Evolutionary conservation across 1,140 invertebrate genomes (phyloP), one percentile per base, ranked within the genome.

Genomic region (Papilio polyxenes): DNA sequence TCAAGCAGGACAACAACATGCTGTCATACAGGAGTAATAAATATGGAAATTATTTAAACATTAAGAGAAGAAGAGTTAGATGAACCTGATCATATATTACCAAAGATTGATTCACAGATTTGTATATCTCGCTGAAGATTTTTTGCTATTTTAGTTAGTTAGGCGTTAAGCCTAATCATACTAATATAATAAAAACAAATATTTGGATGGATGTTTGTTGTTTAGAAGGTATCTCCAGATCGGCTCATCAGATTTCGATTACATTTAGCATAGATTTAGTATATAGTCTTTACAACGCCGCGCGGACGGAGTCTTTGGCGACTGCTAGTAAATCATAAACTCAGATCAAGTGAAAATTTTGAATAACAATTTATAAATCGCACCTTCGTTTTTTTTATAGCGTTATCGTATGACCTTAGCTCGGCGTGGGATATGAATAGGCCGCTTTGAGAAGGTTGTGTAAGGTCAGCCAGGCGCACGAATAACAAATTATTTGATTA

Each of bases 381-480:
- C 31, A 31, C 23, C 65, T 37, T 72, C 4, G 62, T 48, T 10
- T 20, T 75, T 75, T 49, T 48, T 75, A 49, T 13, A 75, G 17
- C 17, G n/a, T 13, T 53, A 51, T 77, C 75, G 44, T 15, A 77
- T 53, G 75, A 53, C 75, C 75, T 49, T 51, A 77, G 75, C 11
- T 6, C 23, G 5, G 49, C 75, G 82, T 69, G 51, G 65, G 83
- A 85, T 44, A 87, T 84, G 87, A 86, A 87, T 83, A 87, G 88
- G 81, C 83, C 85, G 89, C 89, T 82, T 86, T 84, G 83, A 86
- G 89, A 92, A 92, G 91, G 89, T 92, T 91, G 91, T 91, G 88
- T 89, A 92, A 94, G 92, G 92, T 92, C 91, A 90, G 76, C 82
- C 84, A 83, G 87, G 84, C 84, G 84, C 84, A 89, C 49, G 75